Percentiles rank a stretch among this genome's conserved stretches.
Evolutionary conservation across 2,797 vertebrate species (phyloP).

Genomic region (Benthosema pterotum): DNA sequence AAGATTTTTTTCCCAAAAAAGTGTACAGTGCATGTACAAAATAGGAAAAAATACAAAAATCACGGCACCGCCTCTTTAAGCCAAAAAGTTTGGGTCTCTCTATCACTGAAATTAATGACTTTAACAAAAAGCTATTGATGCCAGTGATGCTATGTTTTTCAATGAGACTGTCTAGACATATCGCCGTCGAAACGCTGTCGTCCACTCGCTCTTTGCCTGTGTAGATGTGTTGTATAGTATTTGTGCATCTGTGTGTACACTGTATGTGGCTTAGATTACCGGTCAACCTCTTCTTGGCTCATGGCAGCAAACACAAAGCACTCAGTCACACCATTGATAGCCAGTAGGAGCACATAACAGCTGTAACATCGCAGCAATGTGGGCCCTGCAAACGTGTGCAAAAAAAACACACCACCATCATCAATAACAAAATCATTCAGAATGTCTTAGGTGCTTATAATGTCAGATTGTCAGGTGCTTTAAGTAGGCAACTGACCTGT

Average conservation of each 20-base stretch:
- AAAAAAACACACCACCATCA: not conserved
- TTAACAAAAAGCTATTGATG: too few species aligned
- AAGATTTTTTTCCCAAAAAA: too few species aligned
- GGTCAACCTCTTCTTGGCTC: conserved; percentile 94
- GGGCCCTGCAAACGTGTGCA: conserved; percentile 80
- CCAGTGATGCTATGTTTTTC: too few species aligned
- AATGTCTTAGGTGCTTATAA: not conserved
- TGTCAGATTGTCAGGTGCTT: not conserved
- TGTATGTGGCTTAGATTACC: conserved; percentile 69
- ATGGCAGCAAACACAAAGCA: conserved; percentile 96
- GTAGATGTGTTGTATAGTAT: not conserved
- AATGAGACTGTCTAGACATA: too few species aligned
- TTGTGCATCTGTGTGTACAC: conserved; percentile 1
- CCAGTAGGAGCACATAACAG: conserved; percentile 91
- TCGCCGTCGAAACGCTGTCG: too few species aligned
- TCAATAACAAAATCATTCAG: not conserved
- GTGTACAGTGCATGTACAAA: too few species aligned
- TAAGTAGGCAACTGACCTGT: conserved; percentile 79
- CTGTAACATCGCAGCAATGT: conserved; percentile 89
- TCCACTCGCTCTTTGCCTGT: too few species aligned
- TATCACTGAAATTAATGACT: too few species aligned
- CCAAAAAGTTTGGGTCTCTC: too few species aligned
- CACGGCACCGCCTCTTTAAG: too few species aligned
- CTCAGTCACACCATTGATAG: conserved; percentile 93
- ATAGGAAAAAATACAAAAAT: too few species aligned